Base-by-base conservation (phyloP, 2,797 vertebrate genomes). In the Kryptolebias ocellatus region DNA sequence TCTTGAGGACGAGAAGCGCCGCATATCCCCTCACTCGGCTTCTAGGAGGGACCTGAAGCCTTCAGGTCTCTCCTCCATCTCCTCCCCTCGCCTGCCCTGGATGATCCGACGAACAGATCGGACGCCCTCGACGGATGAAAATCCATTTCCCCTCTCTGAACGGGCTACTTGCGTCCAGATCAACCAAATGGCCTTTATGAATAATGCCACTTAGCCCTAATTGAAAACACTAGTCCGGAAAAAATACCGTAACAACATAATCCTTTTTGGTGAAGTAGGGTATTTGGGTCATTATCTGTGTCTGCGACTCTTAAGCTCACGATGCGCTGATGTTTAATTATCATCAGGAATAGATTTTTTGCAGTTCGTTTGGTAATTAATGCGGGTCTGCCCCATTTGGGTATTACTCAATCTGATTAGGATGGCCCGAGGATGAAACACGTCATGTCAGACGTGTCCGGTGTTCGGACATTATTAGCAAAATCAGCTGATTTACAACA, bases 121-220 rank as follows among this genome's bases (percentile, higher is more conserved):
- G 54, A 47, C 51, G 64, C 84, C 87, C 87, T 47, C 81, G 72
- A 53, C 0, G 12, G 83, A 81, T 87, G 69, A 83, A 65, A 86
- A 83, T 76, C 70, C 34, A 58, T 74, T 84, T 80, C 85, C 64
- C 24, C 51, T 68, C 78, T 82, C 63, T 89, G 78, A 90, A 87
- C 82, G 74, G 78, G 85, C 88, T 90, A 89, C 87, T 90, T 80
- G 70, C 61, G 78, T 53, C 53, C 79, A 77, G 88, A 88, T 91
- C 76, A 84, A 81, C 79, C 81, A 85, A 90, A 87, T 85, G 78
- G 69, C 70, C 65, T 87, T 79, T 76, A 91, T 88, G 83, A 89
- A 91, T 91, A 90, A 90, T 87, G 90, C 90, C 90, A 93, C 89
- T 92, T 92, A 90, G 79, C 80, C 73, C 61, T 90, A 89, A 91